Percentiles rank a stretch among this genome's conserved stretches.
phyloP scores from a whole-genome alignment of 2,113 vertebrate species.

The Nicator chloris region DNA sequence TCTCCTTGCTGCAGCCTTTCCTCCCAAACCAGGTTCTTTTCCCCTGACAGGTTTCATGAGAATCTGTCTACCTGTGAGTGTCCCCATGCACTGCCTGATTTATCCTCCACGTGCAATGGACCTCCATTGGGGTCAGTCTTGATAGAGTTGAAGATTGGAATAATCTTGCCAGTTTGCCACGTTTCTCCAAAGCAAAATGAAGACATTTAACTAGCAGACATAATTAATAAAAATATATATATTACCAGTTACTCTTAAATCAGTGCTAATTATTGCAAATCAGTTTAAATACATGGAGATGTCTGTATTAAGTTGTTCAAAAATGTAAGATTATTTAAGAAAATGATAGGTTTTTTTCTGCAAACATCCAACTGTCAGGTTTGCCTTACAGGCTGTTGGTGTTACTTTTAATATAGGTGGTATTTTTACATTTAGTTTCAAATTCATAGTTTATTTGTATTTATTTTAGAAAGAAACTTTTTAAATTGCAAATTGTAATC shows the following conservation, averaged over 20 bases:
- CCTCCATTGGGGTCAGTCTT: background rate
- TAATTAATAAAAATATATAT: background rate
- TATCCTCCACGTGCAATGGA: background rate
- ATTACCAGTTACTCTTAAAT: background rate
- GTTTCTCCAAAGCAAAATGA: background rate
- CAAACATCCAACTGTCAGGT: background rate
- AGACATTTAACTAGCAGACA: background rate
- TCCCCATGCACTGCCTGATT: background rate
- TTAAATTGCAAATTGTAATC: background rate
- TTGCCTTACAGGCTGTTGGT: background rate
- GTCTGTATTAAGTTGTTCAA: background rate
- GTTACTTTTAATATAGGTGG: background rate
- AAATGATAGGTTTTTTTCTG: background rate
- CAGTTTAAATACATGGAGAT: background rate
- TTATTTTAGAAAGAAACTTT: background rate
- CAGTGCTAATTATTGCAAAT: background rate
- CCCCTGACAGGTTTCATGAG: background rate
- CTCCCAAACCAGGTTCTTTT: background rate
- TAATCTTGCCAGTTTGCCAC: background rate
- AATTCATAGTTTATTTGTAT: background rate
- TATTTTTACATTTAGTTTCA: background rate
- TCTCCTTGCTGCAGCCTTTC: background rate
- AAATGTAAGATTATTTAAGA: background rate
- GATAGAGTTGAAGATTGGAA: background rate
- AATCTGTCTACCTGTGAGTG: background rate